Evolutionary conservation across 2,797 vertebrate species (phyloP).

Genomic region (Arrhamphus sclerolepis): DNA sequence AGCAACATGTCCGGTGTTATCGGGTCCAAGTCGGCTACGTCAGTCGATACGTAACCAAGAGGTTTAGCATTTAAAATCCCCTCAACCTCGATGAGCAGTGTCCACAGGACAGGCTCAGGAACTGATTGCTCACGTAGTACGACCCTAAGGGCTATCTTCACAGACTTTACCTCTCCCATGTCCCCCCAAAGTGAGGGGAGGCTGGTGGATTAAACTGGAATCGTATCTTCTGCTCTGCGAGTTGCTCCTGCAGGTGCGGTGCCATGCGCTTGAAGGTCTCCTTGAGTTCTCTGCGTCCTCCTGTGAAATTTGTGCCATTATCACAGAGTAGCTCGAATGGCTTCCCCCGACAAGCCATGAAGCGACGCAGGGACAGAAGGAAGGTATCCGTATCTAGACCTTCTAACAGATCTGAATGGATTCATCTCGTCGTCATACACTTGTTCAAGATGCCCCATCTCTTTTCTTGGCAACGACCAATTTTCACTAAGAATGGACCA

Average conservation of each 20-base stretch:
- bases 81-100: neutral
- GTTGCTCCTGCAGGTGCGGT: neutral
- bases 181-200: constrained; percentile 11
- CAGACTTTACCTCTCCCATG: constrained; percentile 3
- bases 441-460: constrained; percentile 8
- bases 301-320: constrained; percentile 4
- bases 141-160: neutral
- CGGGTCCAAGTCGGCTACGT: neutral
- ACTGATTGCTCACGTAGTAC: neutral
- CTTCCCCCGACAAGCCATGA: constrained; percentile 1
- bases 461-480: neutral
- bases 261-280: constrained; percentile 2
- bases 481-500: neutral
- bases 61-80: constrained; percentile 6
- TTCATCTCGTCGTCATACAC: neutral
- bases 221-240: neutral
- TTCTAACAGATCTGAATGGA: constrained; percentile 10
- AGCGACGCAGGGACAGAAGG: neutral
- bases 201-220: constrained; percentile 9
- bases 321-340: constrained; percentile 11
- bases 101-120: neutral
- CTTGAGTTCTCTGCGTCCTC: neutral
- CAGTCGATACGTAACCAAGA: neutral
- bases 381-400: constrained; percentile 13
- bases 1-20: neutral